phyloP scores from a whole-genome alignment of 2,888 invertebrate species.

The Timema cristinae region DNA sequence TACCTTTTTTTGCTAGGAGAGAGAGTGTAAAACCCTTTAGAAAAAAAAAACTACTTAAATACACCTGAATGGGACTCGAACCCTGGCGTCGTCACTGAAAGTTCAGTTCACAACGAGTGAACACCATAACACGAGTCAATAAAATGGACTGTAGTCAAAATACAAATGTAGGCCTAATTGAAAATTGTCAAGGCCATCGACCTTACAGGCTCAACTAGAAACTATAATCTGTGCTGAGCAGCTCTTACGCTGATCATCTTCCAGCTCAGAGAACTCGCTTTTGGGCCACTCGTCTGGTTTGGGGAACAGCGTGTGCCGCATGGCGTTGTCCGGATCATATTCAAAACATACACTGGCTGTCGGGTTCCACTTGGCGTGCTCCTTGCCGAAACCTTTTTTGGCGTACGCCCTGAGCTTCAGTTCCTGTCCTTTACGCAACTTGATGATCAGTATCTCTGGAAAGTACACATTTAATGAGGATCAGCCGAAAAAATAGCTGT shows the following conservation, averaged over 20 bases:
- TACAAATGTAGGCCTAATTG: too few species aligned
- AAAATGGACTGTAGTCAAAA: too few species aligned
- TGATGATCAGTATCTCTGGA: constrained; percentile 64
- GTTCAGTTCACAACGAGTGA: too few species aligned
- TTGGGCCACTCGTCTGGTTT: constrained; percentile 99
- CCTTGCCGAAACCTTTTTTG: constrained; percentile 95
- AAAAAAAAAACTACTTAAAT: too few species aligned
- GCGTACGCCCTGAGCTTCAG: constrained; percentile 93
- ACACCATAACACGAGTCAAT: too few species aligned
- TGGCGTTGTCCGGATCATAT: constrained; percentile 97
- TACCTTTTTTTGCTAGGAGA: too few species aligned
- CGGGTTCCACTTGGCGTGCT: constrained; percentile 99
- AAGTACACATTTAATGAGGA: background rate
- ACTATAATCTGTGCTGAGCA: background rate
- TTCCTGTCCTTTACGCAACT: constrained; percentile 81
- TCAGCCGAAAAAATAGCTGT: background rate
- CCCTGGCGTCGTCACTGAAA: too few species aligned
- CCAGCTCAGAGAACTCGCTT: constrained; percentile 92
- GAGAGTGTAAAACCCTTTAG: too few species aligned
- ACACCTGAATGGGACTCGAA: too few species aligned
- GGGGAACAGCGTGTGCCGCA: constrained; percentile 92
- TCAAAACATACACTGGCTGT: constrained; percentile 98
- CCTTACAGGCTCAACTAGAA: too few species aligned
- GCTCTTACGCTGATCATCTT: constrained; percentile 77
- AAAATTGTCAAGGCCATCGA: too few species aligned